These are phyloP conservation scores for Diarsia dahlii DNA, from an alignment of 2,888 invertebrate species.

Conservation along the genomic window DNA sequence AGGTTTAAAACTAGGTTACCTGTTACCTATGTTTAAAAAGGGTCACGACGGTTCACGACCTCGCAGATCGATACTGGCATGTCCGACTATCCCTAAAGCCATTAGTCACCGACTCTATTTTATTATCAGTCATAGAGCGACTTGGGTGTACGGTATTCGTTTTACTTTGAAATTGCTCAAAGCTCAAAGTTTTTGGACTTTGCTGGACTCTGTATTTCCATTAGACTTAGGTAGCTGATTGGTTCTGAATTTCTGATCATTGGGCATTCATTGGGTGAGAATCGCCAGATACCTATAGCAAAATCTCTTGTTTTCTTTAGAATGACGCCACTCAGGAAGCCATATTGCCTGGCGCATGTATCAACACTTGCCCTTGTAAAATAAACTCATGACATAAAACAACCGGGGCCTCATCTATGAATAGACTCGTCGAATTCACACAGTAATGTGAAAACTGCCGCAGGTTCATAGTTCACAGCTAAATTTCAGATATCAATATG, in stretches of 20 bases:
- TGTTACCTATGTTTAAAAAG: conserved; percentile 17
- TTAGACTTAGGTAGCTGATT: neutral
- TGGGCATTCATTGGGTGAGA: neutral
- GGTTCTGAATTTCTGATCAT: too few species aligned
- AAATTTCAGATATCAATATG: conserved; percentile 28
- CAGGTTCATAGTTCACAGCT: conserved; percentile 55
- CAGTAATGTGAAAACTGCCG: conserved; percentile 33
- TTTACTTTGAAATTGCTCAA: neutral
- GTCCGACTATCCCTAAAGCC: conserved; percentile 24
- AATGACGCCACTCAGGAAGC: conserved; percentile 29
- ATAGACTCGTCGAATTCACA: conserved; percentile 26
- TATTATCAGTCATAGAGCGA: conserved; percentile 5
- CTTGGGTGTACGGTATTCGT: neutral
- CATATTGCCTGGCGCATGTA: conserved; percentile 26
- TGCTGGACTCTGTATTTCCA: neutral
- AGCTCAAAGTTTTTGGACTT: neutral
- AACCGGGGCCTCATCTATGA: conserved; percentile 14
- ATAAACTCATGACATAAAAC: conserved; percentile 28
- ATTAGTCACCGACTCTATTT: conserved; percentile 27
- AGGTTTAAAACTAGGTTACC: conserved; percentile 12
- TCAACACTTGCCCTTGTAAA: conserved; percentile 30
- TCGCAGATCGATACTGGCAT: conserved; percentile 40
- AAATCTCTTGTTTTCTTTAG: neutral
- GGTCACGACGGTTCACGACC: conserved; percentile 46
- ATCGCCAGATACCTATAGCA: too few species aligned